Conservation (phyloP, 2,113 vertebrate species). For the Pygathrix nemaeus region DNA sequence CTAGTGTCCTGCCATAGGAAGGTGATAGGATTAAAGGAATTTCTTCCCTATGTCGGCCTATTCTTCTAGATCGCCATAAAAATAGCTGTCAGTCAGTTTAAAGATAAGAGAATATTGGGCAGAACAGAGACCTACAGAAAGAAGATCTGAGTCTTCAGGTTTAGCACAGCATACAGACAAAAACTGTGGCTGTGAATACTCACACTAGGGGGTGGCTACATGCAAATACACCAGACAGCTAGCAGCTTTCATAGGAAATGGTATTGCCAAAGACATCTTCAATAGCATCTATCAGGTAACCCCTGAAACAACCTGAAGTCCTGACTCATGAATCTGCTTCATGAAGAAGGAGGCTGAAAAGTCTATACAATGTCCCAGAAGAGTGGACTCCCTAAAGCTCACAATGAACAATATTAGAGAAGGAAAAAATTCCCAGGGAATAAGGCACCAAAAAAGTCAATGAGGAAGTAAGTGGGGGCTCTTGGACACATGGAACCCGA, state of each 20-base stretch:
- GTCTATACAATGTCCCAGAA: no score
- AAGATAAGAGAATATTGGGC: background rate
- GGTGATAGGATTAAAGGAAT: background rate
- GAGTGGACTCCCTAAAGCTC: background rate
- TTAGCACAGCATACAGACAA: background rate
- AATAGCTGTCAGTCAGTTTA: background rate
- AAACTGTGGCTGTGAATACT: background rate
- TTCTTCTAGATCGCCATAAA: no score
- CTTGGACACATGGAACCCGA: background rate
- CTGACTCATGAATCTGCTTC: background rate
- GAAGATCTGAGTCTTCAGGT: background rate
- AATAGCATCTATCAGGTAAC: accelerated
- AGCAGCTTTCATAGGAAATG: background rate
- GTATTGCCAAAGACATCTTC: background rate
- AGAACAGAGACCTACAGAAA: background rate
- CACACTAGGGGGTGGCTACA: background rate
- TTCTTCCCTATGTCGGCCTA: no score
- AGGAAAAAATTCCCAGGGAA: background rate
- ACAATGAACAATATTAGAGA: no score
- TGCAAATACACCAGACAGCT: background rate
- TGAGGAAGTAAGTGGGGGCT: background rate
- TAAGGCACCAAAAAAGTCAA: background rate
- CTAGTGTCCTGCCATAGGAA: no score
- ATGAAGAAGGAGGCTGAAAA: background rate
- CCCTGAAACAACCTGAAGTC: background rate